Evolutionary conservation across 2,113 vertebrate species (phyloP).

Genomic region (Poeciliopsis retropinna): DNA sequence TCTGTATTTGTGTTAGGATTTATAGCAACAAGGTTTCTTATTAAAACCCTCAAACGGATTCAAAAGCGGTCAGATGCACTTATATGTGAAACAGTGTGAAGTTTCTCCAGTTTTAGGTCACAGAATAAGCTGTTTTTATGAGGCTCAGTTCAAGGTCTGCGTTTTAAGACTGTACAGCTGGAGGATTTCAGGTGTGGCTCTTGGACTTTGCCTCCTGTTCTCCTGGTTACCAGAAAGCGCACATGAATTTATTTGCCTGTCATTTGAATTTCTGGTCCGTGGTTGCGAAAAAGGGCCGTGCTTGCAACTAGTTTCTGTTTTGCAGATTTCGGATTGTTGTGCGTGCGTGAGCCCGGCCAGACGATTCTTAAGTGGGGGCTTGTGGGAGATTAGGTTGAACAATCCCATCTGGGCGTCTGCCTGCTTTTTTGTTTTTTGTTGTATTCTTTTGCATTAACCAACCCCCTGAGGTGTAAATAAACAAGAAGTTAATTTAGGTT

Average conservation of each 20-base stretch:
- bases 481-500: neutral
- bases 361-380: constrained; percentile 33
- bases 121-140: constrained; percentile 3
- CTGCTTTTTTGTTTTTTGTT: constrained; percentile 8
- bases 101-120: neutral
- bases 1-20: neutral
- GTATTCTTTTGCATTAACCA: constrained; percentile 2
- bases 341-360: constrained; percentile 5
- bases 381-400: constrained; percentile 39
- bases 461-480: neutral
- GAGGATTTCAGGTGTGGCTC: constrained; percentile 51
- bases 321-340: neutral
- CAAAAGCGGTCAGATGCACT: neutral
- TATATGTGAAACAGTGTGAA: neutral
- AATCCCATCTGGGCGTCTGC: constrained; percentile 41
- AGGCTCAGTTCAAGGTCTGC: constrained; percentile 66
- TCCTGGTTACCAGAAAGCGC: constrained; percentile 25
- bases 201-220: constrained; percentile 26
- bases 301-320: constrained; percentile 7
- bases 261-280: constrained; percentile 67
- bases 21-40: neutral
- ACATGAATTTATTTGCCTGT: constrained; percentile 74
- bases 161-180: constrained; percentile 24
- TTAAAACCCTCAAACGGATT: neutral
- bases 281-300: neutral